Evolutionary conservation across 2,888 invertebrate species (phyloP).

Genomic region (Andrena marginata): DNA sequence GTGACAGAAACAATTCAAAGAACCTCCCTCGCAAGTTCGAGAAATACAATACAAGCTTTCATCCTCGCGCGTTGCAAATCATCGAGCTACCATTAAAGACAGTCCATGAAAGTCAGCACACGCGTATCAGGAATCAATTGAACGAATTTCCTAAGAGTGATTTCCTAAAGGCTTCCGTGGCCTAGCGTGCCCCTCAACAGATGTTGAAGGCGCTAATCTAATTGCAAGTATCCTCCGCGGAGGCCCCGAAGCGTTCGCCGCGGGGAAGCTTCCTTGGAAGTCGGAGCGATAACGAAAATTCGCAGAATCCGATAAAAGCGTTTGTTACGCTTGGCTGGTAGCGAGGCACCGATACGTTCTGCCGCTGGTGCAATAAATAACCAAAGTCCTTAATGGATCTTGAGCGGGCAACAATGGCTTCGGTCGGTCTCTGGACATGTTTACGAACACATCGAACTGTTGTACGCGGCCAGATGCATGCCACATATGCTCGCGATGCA

Average conservation of each 20-base stretch:
- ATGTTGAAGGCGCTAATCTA: conserved; percentile 36
- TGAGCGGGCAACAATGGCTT: conserved; percentile 77
- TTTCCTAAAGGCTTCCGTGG: not conserved
- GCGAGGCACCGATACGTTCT: conserved; percentile 32
- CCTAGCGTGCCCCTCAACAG: not conserved
- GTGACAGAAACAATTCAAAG: no score
- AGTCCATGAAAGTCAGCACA: no score
- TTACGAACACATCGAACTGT: conserved; percentile 38
- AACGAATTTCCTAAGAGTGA: not conserved
- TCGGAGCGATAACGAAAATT: conserved; percentile 67
- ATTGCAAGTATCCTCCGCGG: conserved; percentile 26
- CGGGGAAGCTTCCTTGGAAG: conserved; percentile 38
- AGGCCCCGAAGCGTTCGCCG: not conserved
- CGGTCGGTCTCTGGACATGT: conserved; percentile 69
- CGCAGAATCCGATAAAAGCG: conserved; percentile 69
- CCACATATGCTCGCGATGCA: conserved; percentile 24
- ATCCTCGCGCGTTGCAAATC: no score
- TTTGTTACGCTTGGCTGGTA: conserved; percentile 25
- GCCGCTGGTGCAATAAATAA: conserved; percentile 76
- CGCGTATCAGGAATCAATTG: no score
- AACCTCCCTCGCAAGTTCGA: no score
- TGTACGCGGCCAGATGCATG: conserved; percentile 23
- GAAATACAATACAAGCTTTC: no score
- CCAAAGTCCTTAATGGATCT: conserved; percentile 81
- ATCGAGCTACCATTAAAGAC: no score